Percentiles rank a stretch among this genome's conserved stretches.
These are phyloP conservation scores for Liopterus haemorrhoidalis DNA, from an alignment of 2,888 invertebrate genomes.

Conservation along the genomic window DNA sequence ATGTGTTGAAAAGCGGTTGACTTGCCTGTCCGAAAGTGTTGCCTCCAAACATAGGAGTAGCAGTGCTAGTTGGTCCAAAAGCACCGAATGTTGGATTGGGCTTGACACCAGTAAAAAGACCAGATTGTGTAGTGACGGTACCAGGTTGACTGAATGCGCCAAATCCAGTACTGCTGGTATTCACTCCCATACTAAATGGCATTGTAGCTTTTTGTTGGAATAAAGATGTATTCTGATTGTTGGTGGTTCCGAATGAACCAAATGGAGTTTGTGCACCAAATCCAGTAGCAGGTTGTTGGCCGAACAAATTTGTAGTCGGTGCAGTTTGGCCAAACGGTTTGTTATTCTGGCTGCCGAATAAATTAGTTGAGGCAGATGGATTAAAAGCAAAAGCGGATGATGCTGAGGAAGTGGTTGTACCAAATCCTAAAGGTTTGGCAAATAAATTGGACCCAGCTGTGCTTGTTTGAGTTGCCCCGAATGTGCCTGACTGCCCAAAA, in stretches of 20 bases:
- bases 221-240: conserved; percentile 29
- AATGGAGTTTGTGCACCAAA: conserved; percentile 48
- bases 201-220: conserved; percentile 20
- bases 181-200: conserved; percentile 31
- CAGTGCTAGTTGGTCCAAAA: conserved; percentile 28
- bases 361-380: conserved; percentile 41
- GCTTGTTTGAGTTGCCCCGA: conserved; percentile 50
- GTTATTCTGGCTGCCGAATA: conserved; percentile 45
- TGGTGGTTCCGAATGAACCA: conserved; percentile 39
- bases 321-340: conserved; percentile 51
- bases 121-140: conserved; percentile 25
- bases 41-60: conserved; percentile 41
- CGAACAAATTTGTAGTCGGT: conserved; percentile 41
- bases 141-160: conserved; percentile 32
- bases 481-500: conserved; percentile 50
- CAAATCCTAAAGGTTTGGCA: conserved; percentile 61
- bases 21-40: conserved; percentile 38
- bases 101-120: conserved; percentile 30
- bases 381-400: conserved; percentile 46
- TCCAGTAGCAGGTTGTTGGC: conserved; percentile 46
- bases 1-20: conserved; percentile 31
- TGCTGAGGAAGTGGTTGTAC: conserved; percentile 50
- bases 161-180: conserved; percentile 38
- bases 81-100: conserved; percentile 12
- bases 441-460: conserved; percentile 59